These are phyloP conservation scores for Salvelinus namaycush DNA, from an alignment of 2,113 vertebrate species.

Conservation along the genomic window DNA sequence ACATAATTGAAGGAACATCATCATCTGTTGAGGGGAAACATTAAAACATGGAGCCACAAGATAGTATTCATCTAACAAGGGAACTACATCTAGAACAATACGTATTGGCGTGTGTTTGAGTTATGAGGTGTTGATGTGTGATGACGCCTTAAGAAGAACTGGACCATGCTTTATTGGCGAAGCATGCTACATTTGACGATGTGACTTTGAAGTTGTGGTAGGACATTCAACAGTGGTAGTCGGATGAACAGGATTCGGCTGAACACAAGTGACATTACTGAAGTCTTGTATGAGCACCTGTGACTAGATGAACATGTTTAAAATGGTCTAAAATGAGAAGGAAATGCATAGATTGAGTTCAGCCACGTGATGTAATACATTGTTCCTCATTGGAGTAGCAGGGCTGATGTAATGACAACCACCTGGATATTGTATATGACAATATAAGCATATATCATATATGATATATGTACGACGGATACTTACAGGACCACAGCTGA, in stretches of 20 bases:
- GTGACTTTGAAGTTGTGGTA: constrained; percentile 26
- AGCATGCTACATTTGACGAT: constrained; percentile 30
- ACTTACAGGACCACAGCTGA: constrained; percentile 59
- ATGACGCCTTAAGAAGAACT: constrained; percentile 49
- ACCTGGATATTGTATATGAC: too few relatives aligned
- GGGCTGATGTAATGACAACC: too few relatives aligned
- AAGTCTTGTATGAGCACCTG: constrained; percentile 57
- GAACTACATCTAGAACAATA: constrained; percentile 34
- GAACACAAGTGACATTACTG: constrained; percentile 40
- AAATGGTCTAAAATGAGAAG: too few relatives aligned
- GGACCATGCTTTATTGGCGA: constrained; percentile 12
- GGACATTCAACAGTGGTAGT: neutral
- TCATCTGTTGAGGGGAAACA: constrained; percentile 31
- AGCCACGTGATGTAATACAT: too few relatives aligned
- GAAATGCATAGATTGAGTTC: too few relatives aligned
- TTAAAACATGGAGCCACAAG: constrained; percentile 45
- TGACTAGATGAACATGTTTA: constrained; percentile 37
- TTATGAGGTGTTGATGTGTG: constrained; percentile 31
- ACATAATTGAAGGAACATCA: constrained; percentile 34
- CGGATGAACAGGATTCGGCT: constrained; percentile 3
- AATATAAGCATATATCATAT: constrained; percentile 12
- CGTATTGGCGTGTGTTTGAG: constrained; percentile 37
- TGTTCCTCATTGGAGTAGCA: too few relatives aligned
- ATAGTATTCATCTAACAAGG: constrained; percentile 14
- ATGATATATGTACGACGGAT: constrained; percentile 14